Evolutionary conservation across 2,888 invertebrate genomes (phyloP).

Genomic region (Junonia oenone): DNA sequence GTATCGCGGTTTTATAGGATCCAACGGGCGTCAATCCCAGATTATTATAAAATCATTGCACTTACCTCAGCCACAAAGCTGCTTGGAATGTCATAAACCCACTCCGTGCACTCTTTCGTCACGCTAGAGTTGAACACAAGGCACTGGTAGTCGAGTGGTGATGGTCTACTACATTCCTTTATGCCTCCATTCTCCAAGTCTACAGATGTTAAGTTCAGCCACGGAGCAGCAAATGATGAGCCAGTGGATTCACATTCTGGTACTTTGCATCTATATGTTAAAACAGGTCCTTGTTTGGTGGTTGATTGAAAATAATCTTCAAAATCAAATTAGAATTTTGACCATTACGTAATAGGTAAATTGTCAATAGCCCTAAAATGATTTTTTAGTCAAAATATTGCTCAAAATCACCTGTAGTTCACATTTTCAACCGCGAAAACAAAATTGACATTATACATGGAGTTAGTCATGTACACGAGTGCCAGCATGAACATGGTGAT

Average conservation of each 20-base stretch:
- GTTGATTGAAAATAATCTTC: too few relatives aligned
- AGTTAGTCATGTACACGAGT: slow-evolving; percentile 67
- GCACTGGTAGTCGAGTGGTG: slow-evolving; percentile 32
- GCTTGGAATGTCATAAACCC: slow-evolving; percentile 56
- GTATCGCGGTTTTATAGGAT: too few relatives aligned
- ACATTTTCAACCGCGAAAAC: slow-evolving; percentile 68
- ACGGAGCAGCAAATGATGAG: slow-evolving; percentile 38
- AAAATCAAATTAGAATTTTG: too few relatives aligned
- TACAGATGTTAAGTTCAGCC: slow-evolving; percentile 40
- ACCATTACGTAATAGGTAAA: too few relatives aligned
- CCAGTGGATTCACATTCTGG: slow-evolving; percentile 44
- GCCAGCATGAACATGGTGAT: slow-evolving; percentile 60
- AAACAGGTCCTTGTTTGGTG: too few relatives aligned
- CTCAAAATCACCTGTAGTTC: slow-evolving; percentile 52
- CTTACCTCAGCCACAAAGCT: slow-evolving; percentile 65
- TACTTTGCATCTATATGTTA: slow-evolving; percentile 57
- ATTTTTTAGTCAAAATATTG: too few relatives aligned
- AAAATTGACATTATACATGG: slow-evolving; percentile 70
- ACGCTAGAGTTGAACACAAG: slow-evolving; percentile 33
- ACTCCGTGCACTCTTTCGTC: slow-evolving; percentile 43
- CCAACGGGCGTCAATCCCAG: too few relatives aligned
- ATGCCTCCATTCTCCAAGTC: slow-evolving; percentile 30
- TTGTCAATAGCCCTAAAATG: too few relatives aligned
- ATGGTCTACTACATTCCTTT: slow-evolving; percentile 48
- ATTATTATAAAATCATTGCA: not conserved